Evolutionary conservation across 2,888 invertebrate species (phyloP).

Genomic region (Amphipyra tragopoginis): DNA sequence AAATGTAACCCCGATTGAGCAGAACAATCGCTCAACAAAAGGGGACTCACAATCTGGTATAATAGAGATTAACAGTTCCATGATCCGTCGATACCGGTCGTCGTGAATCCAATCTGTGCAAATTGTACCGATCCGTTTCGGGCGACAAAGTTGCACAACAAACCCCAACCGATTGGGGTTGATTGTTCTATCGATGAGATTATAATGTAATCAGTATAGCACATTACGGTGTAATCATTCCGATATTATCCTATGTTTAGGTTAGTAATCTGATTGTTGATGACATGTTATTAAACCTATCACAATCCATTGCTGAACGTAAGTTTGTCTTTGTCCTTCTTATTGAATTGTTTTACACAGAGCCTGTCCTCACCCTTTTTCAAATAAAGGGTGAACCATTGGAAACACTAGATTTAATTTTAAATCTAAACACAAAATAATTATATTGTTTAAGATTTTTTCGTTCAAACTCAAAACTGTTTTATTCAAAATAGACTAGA

Average conservation of each 20-base stretch:
- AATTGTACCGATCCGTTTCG: conserved; percentile 71
- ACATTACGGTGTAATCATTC: conserved; percentile 19
- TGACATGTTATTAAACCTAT: too few species aligned
- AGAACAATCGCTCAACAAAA: conserved; percentile 64
- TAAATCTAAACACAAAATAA: too few species aligned
- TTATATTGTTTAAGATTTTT: too few species aligned
- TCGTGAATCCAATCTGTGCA: conserved; percentile 74
- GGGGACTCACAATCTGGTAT: conserved; percentile 69
- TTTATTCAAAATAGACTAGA: too few species aligned
- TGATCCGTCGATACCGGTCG: conserved; percentile 67
- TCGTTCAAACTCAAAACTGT: too few species aligned
- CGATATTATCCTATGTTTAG: conserved; percentile 8
- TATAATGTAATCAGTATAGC: conserved; percentile 48
- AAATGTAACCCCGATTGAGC: conserved; percentile 48
- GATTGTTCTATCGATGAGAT: conserved; percentile 40
- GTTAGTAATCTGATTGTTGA: not conserved
- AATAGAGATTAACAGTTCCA: conserved; percentile 73
- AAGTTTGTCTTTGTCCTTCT: not conserved
- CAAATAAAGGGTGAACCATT: too few species aligned
- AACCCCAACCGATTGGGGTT: conserved; percentile 27
- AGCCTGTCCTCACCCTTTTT: not conserved
- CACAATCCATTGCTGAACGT: too few species aligned
- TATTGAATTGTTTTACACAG: not conserved
- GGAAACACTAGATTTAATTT: too few species aligned
- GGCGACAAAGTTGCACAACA: conserved; percentile 37